Conservation (phyloP, 2,113 vertebrate species). For the Aphyosemion australe region DNA sequence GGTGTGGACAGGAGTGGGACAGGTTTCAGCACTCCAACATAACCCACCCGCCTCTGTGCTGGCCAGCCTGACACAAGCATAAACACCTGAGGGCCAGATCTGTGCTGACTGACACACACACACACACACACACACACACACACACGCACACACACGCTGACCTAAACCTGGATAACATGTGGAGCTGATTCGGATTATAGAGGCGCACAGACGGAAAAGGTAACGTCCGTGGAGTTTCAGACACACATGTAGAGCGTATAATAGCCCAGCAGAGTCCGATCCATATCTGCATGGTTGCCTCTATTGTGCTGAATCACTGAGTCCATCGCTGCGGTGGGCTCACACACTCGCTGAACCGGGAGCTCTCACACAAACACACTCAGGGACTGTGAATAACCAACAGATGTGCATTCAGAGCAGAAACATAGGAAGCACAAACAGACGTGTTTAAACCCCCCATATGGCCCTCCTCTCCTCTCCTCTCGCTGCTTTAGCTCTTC, state of each 20-base stretch:
- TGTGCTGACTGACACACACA: constrained; percentile 33
- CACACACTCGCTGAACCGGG: constrained; percentile 44
- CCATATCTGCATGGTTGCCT: constrained; percentile 50
- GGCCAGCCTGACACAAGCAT: constrained; percentile 36
- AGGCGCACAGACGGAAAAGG: constrained; percentile 75
- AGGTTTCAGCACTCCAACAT: constrained; percentile 42
- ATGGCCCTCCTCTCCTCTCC: not conserved
- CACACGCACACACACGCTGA: constrained; percentile 14
- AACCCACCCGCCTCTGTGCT: not conserved
- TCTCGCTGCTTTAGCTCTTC: not conserved
- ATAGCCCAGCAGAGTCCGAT: constrained; percentile 27
- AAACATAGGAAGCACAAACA: constrained; percentile 31
- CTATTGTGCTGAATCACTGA: constrained; percentile 66
- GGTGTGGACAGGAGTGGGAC: constrained; percentile 40
- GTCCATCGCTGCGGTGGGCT: constrained; percentile 51
- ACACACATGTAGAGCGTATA: constrained; percentile 9
- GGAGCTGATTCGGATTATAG: constrained; percentile 76
- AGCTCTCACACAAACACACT: constrained; percentile 20
- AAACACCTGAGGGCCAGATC: constrained; percentile 59
- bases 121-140: constrained; percentile 39
- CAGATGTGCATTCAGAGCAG: constrained; percentile 54
- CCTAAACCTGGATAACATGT: constrained; percentile 70
- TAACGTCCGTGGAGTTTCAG: constrained; percentile 50
- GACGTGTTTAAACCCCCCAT: constrained; percentile 22
- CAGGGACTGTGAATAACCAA: constrained; percentile 61